Evolutionary conservation across 30 jellyfish, hydroid and myxozoan genomes (phyloP).

Genomic region (Phacellophora camtschatica): DNA sequence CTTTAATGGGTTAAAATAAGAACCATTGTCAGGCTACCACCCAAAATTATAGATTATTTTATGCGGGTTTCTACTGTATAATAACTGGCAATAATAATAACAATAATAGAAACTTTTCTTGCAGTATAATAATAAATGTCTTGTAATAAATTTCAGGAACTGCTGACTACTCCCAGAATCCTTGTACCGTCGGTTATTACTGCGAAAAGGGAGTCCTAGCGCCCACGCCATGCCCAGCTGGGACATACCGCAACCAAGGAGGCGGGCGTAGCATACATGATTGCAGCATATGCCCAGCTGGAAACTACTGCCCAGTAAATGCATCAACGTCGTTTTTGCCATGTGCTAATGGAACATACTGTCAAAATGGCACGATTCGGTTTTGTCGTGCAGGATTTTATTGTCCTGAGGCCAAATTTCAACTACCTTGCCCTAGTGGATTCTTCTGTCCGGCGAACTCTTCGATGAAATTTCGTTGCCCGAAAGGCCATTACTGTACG

Average conservation of each 20-base stretch:
- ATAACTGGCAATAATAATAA: too few species aligned
- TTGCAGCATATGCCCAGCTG: conserved; percentile 88
- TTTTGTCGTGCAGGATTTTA: conserved; percentile 86
- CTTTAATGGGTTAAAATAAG: too few species aligned
- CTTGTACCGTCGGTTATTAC: conserved; percentile 87
- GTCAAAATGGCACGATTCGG: conserved; percentile 81
- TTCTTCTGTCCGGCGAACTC: conserved; percentile 86
- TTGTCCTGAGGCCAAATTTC: conserved; percentile 84
- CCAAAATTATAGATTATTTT: too few species aligned
- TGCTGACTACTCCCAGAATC: conserved; percentile 85
- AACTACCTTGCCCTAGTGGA: conserved; percentile 87
- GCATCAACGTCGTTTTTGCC: conserved; percentile 71
- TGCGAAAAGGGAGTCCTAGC: conserved; percentile 73
- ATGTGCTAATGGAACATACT: conserved; percentile 82
- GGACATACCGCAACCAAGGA: conserved; percentile 77
- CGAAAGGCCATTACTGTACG: conserved; percentile 89
- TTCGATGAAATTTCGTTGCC: conserved; percentile 75
- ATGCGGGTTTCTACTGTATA: too few species aligned
- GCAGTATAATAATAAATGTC: too few species aligned
- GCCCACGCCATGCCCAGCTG: conserved; percentile 95
- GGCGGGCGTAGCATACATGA: conserved; percentile 63
- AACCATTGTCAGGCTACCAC: too few species aligned
- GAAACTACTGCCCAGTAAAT: conserved; percentile 84
- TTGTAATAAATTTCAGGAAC: conserved; percentile 89
- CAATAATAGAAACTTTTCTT: too few species aligned